Conservation (phyloP, 2,113 vertebrate genomes). For the Oryzias melastigma region DNA sequence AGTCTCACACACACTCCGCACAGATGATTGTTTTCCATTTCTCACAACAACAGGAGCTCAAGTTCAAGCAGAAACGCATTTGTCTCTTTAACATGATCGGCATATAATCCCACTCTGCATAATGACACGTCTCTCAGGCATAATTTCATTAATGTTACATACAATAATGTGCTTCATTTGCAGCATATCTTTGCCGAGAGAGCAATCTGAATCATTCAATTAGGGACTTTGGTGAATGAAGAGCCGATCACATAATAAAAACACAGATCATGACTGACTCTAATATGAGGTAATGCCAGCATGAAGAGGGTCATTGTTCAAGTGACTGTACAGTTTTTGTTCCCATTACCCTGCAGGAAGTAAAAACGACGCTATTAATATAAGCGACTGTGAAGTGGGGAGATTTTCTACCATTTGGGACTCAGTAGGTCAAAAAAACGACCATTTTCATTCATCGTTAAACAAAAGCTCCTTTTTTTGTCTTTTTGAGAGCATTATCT, state of each 20-base stretch:
- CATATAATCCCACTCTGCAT: conserved; percentile 1
- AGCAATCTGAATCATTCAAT: conserved; percentile 66
- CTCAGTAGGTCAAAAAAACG: conserved; percentile 46
- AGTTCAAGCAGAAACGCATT: too few species aligned
- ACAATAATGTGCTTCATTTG: conserved; percentile 53
- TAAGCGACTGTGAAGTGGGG: conserved; percentile 33
- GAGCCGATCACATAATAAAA: conserved; percentile 67
- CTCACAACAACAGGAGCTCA: too few species aligned
- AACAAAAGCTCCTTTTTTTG: conserved; percentile 18
- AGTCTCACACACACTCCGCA: too few species aligned
- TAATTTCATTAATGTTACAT: conserved; percentile 17
- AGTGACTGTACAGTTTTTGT: conserved; percentile 30
- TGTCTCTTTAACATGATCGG: too few species aligned
- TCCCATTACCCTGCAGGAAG: conserved; percentile 51
- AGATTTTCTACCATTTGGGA: conserved; percentile 40
- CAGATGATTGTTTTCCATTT: too few species aligned
- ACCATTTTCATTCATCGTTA: conserved; percentile 38
- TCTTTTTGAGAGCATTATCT: conserved; percentile 35
- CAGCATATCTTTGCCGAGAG: conserved; percentile 45
- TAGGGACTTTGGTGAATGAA: conserved; percentile 57
- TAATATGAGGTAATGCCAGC: conserved; percentile 58
- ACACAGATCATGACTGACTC: conserved; percentile 56
- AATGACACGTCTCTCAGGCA: conserved; percentile 28
- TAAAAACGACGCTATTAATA: conserved; percentile 46
- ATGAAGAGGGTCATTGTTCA: conserved; percentile 53